Evolutionary conservation across 1,140 invertebrate genomes (phyloP).

Genomic region (Semibalanus balanoides): DNA sequence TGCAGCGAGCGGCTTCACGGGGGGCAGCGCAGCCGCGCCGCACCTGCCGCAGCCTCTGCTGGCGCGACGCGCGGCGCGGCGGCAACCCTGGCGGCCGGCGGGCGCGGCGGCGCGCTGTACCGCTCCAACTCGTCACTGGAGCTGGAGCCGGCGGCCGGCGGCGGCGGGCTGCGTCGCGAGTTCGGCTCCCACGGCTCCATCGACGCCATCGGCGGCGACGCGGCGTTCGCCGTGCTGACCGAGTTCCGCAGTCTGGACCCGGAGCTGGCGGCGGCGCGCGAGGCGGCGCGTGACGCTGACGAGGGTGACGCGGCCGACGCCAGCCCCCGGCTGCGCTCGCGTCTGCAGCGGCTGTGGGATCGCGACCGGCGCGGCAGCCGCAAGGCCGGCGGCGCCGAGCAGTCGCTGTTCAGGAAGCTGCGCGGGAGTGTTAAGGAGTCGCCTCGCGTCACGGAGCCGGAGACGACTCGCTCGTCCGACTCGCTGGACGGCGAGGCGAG

Average conservation of each 20-base stretch:
- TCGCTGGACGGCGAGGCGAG: slow-evolving; percentile 20
- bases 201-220: slow-evolving; percentile 43
- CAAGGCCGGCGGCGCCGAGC: slow-evolving; percentile 23
- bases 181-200: slow-evolving; percentile 50
- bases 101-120: slow-evolving; percentile 28
- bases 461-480: slow-evolving; percentile 15
- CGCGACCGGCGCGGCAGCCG: background rate
- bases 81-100: slow-evolving; percentile 8
- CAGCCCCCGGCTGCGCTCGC: background rate
- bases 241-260: slow-evolving; percentile 35
- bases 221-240: slow-evolving; percentile 65
- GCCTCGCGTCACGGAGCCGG: slow-evolving; percentile 8
- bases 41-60: too few relatives aligned
- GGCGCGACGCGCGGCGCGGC: slow-evolving; percentile 6
- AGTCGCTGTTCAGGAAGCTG: slow-evolving; percentile 30
- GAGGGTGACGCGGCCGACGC: background rate
- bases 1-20: slow-evolving; percentile 22
- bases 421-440: slow-evolving; percentile 20
- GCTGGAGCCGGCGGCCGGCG: slow-evolving; percentile 31
- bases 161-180: slow-evolving; percentile 31
- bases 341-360: slow-evolving; percentile 38
- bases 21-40: slow-evolving; percentile 10
- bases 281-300: too few relatives aligned
- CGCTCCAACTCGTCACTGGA: slow-evolving; percentile 53
- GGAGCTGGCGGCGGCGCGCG: background rate